These are phyloP conservation scores for Muscidifurax raptorellus DNA, from an alignment of 1,140 invertebrate genomes.

Conservation along the genomic window DNA sequence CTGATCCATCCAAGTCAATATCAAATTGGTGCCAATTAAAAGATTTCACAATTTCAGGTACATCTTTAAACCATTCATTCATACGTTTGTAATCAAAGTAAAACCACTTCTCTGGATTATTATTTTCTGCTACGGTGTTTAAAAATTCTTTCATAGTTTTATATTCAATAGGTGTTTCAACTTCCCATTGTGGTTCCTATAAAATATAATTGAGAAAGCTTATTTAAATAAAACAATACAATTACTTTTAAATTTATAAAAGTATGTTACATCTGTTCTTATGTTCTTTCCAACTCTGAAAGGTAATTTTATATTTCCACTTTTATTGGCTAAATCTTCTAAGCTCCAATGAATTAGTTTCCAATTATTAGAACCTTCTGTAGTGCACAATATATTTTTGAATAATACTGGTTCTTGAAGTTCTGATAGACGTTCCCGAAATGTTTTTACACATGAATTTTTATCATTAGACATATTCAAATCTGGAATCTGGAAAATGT, in stretches of 20 bases:
- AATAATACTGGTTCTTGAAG: slow-evolving; percentile 69
- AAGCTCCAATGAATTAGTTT: slow-evolving; percentile 73
- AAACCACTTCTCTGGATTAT: slow-evolving; percentile 78
- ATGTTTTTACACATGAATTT: slow-evolving; percentile 52
- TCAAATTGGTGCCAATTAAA: slow-evolving; percentile 87
- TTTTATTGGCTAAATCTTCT: slow-evolving; percentile 68
- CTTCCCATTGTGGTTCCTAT: slow-evolving; percentile 86
- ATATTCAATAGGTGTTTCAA: slow-evolving; percentile 75
- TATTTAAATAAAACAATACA: slow-evolving; percentile 36
- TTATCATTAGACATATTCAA: slow-evolving; percentile 8
- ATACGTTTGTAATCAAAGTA: slow-evolving; percentile 93
- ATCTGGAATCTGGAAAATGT: not conserved
- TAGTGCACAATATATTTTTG: slow-evolving; percentile 63
- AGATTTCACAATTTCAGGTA: slow-evolving; percentile 79
- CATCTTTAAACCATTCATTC: slow-evolving; percentile 80
- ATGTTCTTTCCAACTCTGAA: slow-evolving; percentile 73
- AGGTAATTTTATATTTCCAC: slow-evolving; percentile 68
- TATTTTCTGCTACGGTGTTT: slow-evolving; percentile 65
- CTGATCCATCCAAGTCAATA: slow-evolving; percentile 80
- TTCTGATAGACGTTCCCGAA: slow-evolving; percentile 59
- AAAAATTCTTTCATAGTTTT: slow-evolving; percentile 82
- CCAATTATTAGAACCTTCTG: slow-evolving; percentile 61
- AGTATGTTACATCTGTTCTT: slow-evolving; percentile 69
- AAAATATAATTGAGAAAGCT: slow-evolving; percentile 53
- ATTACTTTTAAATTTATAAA: slow-evolving; percentile 30